Conservation (phyloP, 2,797 vertebrate genomes). For the Aulostomus chinensis region DNA sequence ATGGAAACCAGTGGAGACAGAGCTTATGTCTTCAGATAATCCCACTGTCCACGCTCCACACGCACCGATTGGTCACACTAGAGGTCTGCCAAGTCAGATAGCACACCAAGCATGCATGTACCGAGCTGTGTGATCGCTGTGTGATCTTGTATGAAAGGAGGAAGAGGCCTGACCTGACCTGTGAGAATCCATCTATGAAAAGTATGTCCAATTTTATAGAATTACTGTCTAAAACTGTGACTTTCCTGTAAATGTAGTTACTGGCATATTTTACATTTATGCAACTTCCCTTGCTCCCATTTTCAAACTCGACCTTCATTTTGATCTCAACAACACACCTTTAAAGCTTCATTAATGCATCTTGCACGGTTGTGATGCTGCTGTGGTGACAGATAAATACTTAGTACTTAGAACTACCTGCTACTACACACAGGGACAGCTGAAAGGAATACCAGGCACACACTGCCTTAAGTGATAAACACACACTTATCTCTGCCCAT, state of each 20-base stretch:
- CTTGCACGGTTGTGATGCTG: not conserved
- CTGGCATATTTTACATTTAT: not conserved
- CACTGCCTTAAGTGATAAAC: too few relatives aligned
- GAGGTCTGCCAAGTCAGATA: conserved; percentile 78
- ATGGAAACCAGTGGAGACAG: conserved; percentile 64
- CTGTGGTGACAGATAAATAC: too few relatives aligned
- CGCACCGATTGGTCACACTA: conserved; percentile 75
- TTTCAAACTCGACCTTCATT: too few relatives aligned
- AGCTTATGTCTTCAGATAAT: conserved; percentile 77
- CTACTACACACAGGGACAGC: too few relatives aligned
- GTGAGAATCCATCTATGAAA: not conserved
- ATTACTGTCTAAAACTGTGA: not conserved
- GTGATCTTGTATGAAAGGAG: conserved; percentile 13
- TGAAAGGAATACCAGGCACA: too few relatives aligned
- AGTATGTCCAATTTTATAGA: not conserved
- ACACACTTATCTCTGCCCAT: not conserved
- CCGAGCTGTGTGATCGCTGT: conserved; percentile 17
- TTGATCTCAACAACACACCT: too few relatives aligned
- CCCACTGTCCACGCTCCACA: conserved; percentile 66
- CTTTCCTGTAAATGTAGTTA: not conserved
- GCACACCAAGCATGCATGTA: conserved; percentile 39
- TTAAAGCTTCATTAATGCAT: too few relatives aligned
- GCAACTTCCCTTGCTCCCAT: too few relatives aligned
- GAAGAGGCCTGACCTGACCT: not conserved
- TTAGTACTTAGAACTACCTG: too few relatives aligned